Evolutionary conservation across 2,888 invertebrate species (phyloP).

Genomic region (Crossocerus cetratus): DNA sequence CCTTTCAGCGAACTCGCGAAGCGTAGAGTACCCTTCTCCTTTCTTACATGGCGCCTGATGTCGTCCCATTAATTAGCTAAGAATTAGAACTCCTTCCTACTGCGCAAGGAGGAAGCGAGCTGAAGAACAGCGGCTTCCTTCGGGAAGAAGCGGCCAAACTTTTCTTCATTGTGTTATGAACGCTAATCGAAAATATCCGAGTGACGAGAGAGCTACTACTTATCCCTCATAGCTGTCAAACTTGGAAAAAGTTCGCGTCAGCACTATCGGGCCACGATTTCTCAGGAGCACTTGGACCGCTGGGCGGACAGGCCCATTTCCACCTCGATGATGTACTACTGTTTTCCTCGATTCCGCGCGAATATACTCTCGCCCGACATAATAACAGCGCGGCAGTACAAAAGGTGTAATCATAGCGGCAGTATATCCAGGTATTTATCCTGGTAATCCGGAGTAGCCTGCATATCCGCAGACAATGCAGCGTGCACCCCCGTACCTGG

Average conservation of each 20-base stretch:
- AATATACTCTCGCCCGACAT: too few relatives aligned
- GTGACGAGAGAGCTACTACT: too few relatives aligned
- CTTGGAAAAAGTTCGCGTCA: too few relatives aligned
- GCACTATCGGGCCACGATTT: too few relatives aligned
- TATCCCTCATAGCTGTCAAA: too few relatives aligned
- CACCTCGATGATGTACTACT: too few relatives aligned
- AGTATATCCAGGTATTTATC: background rate
- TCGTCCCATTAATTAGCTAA: slow-evolving; percentile 69
- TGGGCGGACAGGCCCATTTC: too few relatives aligned
- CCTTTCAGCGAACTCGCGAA: slow-evolving; percentile 69
- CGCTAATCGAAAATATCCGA: too few relatives aligned
- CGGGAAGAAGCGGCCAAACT: slow-evolving; percentile 14
- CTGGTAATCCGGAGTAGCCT: slow-evolving; percentile 16
- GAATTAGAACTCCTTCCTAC: slow-evolving; percentile 61
- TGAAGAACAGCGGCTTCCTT: slow-evolving; percentile 9
- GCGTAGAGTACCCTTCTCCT: slow-evolving; percentile 60
- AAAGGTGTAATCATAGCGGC: too few relatives aligned
- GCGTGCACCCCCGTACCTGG: slow-evolving; percentile 16
- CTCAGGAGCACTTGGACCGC: too few relatives aligned
- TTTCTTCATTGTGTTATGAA: slow-evolving; percentile 12
- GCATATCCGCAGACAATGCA: slow-evolving; percentile 39
- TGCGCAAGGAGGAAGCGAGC: slow-evolving; percentile 23
- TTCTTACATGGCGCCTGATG: slow-evolving; percentile 62
- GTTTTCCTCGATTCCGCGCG: too few relatives aligned
- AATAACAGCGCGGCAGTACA: too few relatives aligned